Evolutionary conservation across 2,797 vertebrate genomes (phyloP), one percentile per base, ranked within the genome.

Genomic region (Thalassophryne amazonica): DNA sequence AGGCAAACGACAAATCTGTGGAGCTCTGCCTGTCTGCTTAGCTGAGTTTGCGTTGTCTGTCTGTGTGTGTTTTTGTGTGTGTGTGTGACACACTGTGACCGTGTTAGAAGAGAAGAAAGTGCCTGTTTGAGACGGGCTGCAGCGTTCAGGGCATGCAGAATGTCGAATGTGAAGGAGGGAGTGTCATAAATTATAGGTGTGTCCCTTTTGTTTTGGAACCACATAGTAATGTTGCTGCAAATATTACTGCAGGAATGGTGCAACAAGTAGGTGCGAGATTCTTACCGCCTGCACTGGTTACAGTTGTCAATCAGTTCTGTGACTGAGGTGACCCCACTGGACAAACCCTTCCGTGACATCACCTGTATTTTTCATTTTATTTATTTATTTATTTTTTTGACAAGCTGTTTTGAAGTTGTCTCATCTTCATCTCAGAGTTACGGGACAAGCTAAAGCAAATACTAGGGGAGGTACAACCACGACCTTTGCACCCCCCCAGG

Each of bases 1-100:
- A 62, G 46, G 55, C 64, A 39, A 60, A 32, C 17, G 41, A 69
- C 55, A 83, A 78, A 83, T 76, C 39, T 66, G 36, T 37, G 52
- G 62, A 45, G 49, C 60, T 80, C 53, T 4, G 54, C 30, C 36
- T 36, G 32, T 50, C 58, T 45, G 51, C 39, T 28, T 13, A 10
- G 19, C 13, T n/a, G n/a, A n/a, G n/a, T n/a, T n/a, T n/a, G n/a
- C n/a, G n/a, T n/a, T 49, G 54, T 38, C 24, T 61, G 51, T 52
- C 50, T 68, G 37, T 39, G 5, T 18, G 56, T 61, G 60, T 9
- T 43, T 10, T 27, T 25, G 17, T 59, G 39, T 56, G 22, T 42
- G 41, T 10, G 34, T 32, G 15, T 19, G 17, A 58, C 34, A 46
- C 15, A 34, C 35, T 15, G 7, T 24, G 39, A 56, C 27, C 20